Percentiles rank a stretch among this genome's conserved stretches.
Conservation (phyloP, 2,113 vertebrate genomes). For the Laticauda colubrina region DNA sequence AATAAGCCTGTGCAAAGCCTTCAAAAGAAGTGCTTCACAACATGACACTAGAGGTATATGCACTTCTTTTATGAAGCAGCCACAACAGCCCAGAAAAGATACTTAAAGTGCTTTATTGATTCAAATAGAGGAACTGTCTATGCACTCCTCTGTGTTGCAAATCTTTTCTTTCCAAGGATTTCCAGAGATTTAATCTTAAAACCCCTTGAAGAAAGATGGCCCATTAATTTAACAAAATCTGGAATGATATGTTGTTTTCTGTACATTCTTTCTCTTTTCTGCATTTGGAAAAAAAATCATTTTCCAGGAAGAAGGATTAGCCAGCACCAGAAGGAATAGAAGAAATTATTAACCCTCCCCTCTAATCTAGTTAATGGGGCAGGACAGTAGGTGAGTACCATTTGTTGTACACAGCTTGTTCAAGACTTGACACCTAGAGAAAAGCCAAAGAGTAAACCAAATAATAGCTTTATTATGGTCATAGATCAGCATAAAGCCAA, state of each 20-base stretch:
- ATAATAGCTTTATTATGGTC: background rate
- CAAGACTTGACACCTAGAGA: background rate
- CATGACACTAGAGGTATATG: background rate
- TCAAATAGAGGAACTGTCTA: background rate
- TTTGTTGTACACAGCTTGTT: background rate
- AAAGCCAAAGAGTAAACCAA: background rate
- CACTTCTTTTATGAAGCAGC: background rate
- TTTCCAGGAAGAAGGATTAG: background rate
- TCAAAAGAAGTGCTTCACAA: background rate
- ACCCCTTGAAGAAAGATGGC: background rate
- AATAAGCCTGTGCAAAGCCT: background rate
- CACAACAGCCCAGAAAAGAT: background rate
- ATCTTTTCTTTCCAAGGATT: background rate
- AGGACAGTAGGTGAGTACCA: background rate
- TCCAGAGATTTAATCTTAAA: background rate
- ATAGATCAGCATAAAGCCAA: background rate
- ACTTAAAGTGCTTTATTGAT: background rate
- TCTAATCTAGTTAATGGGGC: background rate
- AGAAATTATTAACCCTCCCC: background rate
- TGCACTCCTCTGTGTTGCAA: background rate
- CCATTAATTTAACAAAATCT: background rate
- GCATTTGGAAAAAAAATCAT: background rate
- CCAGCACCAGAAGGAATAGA: background rate
- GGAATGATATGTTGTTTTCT: background rate
- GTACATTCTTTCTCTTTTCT: background rate